phyloP scores from a whole-genome alignment of 1,140 invertebrate genomes.

The Drosophila pallidifrons region DNA sequence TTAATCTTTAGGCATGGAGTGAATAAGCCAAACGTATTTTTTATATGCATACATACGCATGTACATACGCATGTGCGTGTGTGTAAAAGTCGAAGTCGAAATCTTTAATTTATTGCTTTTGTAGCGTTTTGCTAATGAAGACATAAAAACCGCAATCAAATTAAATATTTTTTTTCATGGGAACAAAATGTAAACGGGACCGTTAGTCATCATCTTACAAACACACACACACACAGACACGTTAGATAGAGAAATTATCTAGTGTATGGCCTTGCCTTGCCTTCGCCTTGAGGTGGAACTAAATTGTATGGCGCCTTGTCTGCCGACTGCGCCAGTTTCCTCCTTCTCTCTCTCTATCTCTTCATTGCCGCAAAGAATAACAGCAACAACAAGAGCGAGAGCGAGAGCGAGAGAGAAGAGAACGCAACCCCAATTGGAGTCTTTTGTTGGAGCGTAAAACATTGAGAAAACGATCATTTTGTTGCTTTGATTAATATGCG shows the following conservation, averaged over 20 bases:
- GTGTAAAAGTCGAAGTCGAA: constrained; percentile 41
- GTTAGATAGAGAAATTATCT: constrained; percentile 15
- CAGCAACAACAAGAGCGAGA: neutral
- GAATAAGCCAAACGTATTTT: constrained; percentile 5
- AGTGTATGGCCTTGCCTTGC: constrained; percentile 55
- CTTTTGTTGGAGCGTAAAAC: constrained; percentile 34
- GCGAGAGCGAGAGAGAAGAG: constrained; percentile 3
- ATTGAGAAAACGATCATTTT: constrained; percentile 36
- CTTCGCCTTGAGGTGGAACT: constrained; percentile 59
- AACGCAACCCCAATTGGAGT: constrained; percentile 2
- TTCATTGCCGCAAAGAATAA: neutral
- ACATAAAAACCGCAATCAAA: constrained; percentile 84
- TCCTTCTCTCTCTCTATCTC: too few species aligned
- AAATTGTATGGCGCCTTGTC: constrained; percentile 64
- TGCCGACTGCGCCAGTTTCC: neutral
- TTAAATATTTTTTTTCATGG: constrained; percentile 82
- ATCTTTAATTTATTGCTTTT: constrained; percentile 79
- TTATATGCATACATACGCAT: neutral
- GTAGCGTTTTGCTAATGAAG: constrained; percentile 81
- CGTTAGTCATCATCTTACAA: constrained; percentile 61
- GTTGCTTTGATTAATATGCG: constrained; percentile 48
- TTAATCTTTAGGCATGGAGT: constrained; percentile 69
- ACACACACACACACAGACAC: neutral
- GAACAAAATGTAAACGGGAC: constrained; percentile 71
- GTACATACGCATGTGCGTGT: neutral